Evolutionary conservation across 2,888 invertebrate genomes (phyloP).

Genomic region (Elegia similella): DNA sequence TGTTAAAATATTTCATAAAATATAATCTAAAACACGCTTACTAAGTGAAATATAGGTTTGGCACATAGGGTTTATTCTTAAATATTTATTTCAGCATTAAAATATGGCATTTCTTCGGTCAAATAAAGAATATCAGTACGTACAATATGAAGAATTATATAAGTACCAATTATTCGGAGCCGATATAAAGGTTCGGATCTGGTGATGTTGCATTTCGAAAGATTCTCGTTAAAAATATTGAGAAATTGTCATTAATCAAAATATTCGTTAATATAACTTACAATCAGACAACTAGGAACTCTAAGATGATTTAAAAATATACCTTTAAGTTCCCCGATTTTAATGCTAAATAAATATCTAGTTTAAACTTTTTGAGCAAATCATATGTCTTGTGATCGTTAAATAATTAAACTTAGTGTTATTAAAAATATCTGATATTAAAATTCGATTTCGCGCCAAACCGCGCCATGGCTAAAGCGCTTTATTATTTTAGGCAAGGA

Average conservation of each 20-base stretch:
- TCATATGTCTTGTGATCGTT: neutral
- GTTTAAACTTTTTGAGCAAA: neutral
- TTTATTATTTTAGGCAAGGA: conserved; percentile 39
- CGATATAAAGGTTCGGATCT: too few species aligned
- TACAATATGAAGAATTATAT: too few species aligned
- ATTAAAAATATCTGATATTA: neutral
- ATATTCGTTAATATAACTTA: too few species aligned
- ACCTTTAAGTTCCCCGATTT: neutral
- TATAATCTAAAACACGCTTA: neutral
- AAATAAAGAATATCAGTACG: too few species aligned
- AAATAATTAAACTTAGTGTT: neutral
- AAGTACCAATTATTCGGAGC: too few species aligned
- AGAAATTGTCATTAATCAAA: too few species aligned
- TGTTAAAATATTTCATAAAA: conserved; percentile 1
- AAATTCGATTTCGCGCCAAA: neutral
- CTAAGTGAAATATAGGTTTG: neutral
- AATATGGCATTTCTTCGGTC: neutral
- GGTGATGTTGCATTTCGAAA: too few species aligned
- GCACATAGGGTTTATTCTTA: neutral
- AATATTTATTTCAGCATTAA: neutral
- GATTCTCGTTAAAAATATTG: too few species aligned
- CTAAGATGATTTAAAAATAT: too few species aligned
- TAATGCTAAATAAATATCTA: neutral
- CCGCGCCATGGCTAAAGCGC: conserved; percentile 5
- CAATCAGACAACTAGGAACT: too few species aligned